Evolutionary conservation across 2,888 invertebrate genomes (phyloP).

Genomic region (Arge pagana): DNA sequence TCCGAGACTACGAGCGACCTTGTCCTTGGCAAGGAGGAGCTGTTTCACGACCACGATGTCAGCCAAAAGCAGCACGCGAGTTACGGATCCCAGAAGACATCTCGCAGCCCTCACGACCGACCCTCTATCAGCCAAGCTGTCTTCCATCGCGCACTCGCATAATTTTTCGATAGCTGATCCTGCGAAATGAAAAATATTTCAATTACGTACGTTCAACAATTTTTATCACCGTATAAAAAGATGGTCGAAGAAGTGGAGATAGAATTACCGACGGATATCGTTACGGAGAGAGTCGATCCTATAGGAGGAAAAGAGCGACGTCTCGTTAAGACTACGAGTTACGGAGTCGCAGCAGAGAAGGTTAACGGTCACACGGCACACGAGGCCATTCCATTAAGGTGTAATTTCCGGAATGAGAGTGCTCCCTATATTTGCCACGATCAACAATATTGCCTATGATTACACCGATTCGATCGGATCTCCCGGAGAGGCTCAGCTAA

Average conservation of each 20-base stretch:
- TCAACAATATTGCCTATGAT: slow-evolving; percentile 24
- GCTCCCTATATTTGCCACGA: slow-evolving; percentile 13
- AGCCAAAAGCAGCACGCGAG: slow-evolving; percentile 91
- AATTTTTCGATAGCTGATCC: slow-evolving; percentile 91
- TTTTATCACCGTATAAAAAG: too few species aligned
- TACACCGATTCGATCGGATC: too few species aligned
- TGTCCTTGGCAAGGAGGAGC: slow-evolving; percentile 92
- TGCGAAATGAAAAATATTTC: slow-evolving; percentile 54
- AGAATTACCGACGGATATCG: neutral
- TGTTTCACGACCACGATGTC: slow-evolving; percentile 98
- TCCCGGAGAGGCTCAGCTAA: too few species aligned
- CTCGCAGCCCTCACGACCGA: slow-evolving; percentile 90
- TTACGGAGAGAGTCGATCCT: neutral
- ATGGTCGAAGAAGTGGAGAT: too few species aligned
- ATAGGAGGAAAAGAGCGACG: too few species aligned
- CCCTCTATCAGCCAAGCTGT: slow-evolving; percentile 65
- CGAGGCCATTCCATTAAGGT: slow-evolving; percentile 25
- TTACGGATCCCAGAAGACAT: slow-evolving; percentile 92
- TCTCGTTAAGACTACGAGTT: too few species aligned
- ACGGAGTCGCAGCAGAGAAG: neutral
- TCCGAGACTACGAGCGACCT: slow-evolving; percentile 83
- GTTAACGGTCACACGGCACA: slow-evolving; percentile 9
- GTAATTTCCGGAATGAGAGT: slow-evolving; percentile 29
- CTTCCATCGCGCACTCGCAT: slow-evolving; percentile 77
- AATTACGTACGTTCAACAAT: neutral